Base-by-base conservation (phyloP, 2,888 invertebrate species). In the Megamerina dolium region DNA sequence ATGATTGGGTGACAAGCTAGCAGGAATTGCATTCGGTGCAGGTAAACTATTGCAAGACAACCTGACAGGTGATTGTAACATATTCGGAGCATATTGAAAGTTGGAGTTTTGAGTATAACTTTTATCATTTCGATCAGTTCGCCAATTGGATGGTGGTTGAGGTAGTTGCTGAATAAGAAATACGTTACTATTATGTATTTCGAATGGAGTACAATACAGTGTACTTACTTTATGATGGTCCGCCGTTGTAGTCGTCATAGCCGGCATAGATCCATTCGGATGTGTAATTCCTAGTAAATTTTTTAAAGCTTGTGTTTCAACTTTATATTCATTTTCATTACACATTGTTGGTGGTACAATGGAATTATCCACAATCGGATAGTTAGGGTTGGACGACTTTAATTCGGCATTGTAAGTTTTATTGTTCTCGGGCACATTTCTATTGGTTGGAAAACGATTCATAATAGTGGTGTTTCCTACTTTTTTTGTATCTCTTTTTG, bases 91-190 rank as follows among this genome's bases (percentile, higher is more conserved):
- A 43, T n/a, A n/a, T n/a, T n/a, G n/a, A n/a, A n/a, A n/a, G n/a
- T n/a, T n/a, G n/a, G n/a, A n/a, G n/a, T n/a, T n/a, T n/a, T n/a
- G n/a, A n/a, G n/a, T n/a, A n/a, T n/a, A n/a, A n/a, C n/a, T n/a
- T n/a, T n/a, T n/a, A n/a, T n/a, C n/a, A n/a, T n/a, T n/a, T n/a
- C n/a, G n/a, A n/a, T 55, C 58, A 16, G 48, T 38, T n/a, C 52
- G 51, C 63, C 63, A 63, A 38, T 52, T 55, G 5, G 56, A 44
- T 16, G 63, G 63, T n/a, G 63, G 63, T 41, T 60, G 55, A 4
- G 63, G 63, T 31, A 63, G 39, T 32, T 57, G 60, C 56, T 59
- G 14, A n/a, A n/a, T n/a, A n/a, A n/a, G n/a, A n/a, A n/a, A n/a
- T n/a, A n/a, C n/a, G n/a, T n/a, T n/a, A n/a, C n/a, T n/a, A n/a